phyloP scores from a whole-genome alignment of 2,113 vertebrate genomes.

The Ptilonorhynchus violaceus region DNA sequence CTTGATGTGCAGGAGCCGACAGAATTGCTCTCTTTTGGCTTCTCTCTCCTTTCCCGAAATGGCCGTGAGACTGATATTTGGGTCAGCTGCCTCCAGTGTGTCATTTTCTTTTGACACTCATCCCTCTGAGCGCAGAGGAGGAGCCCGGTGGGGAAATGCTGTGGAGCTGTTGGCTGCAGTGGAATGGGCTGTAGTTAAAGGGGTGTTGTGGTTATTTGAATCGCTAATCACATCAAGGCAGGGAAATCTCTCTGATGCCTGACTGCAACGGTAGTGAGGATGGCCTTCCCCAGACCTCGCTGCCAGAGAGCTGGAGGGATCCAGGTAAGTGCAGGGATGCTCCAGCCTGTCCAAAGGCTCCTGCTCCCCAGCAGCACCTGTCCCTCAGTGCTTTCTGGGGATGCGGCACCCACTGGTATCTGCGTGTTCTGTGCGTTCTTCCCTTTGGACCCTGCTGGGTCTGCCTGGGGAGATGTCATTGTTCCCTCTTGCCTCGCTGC shows the following conservation, averaged over 20 bases:
- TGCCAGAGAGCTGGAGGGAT: not conserved
- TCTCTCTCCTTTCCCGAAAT: not conserved
- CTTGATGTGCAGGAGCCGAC: not conserved
- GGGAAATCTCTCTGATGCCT: not conserved
- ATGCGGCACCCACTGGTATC: rapidly evolving
- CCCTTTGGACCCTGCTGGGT: not conserved
- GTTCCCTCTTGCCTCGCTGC: not conserved
- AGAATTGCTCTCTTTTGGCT: slow-evolving; percentile 30
- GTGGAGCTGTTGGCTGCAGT: not conserved
- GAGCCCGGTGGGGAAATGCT: not conserved
- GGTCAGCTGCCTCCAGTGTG: slow-evolving; percentile 46
- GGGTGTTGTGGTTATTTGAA: not conserved
- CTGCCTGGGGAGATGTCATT: rapidly evolving
- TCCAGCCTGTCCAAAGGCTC: not conserved
- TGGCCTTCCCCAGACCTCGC: not conserved
- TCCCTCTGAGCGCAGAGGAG: slow-evolving; percentile 2
- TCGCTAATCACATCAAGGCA: not conserved
- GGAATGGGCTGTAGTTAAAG: not conserved
- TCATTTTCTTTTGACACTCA: slow-evolving; percentile 21
- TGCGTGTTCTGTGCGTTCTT: not conserved
- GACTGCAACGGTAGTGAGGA: not conserved
- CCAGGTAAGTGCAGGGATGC: not conserved
- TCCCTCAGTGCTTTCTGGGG: not conserved
- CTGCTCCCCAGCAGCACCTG: not conserved
- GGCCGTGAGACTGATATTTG: slow-evolving; percentile 38